These are phyloP conservation scores for Vombatus ursinus DNA, from an alignment of 2,113 vertebrate species.

Conservation along the genomic window DNA sequence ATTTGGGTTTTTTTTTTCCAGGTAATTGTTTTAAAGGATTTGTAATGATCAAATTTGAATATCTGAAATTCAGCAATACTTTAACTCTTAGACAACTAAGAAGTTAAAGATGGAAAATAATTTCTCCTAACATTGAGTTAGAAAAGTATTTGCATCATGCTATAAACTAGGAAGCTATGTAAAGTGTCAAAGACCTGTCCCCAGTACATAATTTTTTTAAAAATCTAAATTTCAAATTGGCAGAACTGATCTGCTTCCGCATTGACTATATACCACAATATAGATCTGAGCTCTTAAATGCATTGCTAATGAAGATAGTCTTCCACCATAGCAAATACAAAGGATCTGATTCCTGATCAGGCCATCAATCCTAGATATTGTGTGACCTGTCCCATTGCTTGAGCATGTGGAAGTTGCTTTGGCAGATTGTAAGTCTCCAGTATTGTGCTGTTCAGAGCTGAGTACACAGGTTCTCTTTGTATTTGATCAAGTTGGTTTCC, in stretches of 20 bases:
- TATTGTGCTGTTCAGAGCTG: constrained; percentile 99
- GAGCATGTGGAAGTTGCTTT: constrained; percentile 97
- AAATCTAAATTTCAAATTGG: constrained; percentile 85
- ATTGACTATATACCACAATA: constrained; percentile 74
- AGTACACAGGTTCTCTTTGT: constrained; percentile 98
- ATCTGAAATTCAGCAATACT: constrained; percentile 83
- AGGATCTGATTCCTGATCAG: constrained; percentile 94
- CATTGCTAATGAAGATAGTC: constrained; percentile 97
- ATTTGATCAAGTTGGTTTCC: constrained; percentile 97
- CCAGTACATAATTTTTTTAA: constrained; percentile 86
- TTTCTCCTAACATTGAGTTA: constrained; percentile 85
- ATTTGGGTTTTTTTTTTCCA: constrained; percentile 77
- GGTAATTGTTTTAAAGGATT: constrained; percentile 80
- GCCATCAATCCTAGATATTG: constrained; percentile 98
- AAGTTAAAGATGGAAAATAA: constrained; percentile 86
- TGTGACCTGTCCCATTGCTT: constrained; percentile 95
- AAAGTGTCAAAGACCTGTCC: constrained; percentile 91
- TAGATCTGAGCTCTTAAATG: constrained; percentile 74
- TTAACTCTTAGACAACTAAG: constrained; percentile 86
- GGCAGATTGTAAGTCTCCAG: constrained; percentile 99
- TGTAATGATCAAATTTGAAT: constrained; percentile 79
- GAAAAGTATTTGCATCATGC: constrained; percentile 94
- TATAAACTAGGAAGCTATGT: constrained; percentile 95
- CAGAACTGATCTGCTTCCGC: constrained; percentile 84
- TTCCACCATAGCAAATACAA: constrained; percentile 96